phyloP scores from a whole-genome alignment of 1,140 invertebrate genomes.

The Ceratosolen fusciceps region DNA sequence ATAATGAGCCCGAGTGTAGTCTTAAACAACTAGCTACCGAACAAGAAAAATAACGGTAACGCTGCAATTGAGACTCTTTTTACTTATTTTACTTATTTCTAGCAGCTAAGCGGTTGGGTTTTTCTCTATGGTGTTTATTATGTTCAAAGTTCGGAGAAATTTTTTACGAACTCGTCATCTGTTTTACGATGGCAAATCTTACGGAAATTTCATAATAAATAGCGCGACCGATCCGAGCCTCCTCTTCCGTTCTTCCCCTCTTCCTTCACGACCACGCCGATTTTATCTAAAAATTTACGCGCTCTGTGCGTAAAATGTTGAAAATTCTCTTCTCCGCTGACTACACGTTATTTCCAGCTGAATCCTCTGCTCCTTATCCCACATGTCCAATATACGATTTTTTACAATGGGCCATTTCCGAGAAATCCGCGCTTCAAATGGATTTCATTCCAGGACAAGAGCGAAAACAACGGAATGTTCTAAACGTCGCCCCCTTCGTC shows the following conservation, averaged over 20 bases:
- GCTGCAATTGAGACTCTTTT: not conserved
- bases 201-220: no score
- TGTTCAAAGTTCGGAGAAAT: no score
- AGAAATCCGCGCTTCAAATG: conserved; percentile 10
- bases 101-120: no score
- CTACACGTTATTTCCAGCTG: not conserved
- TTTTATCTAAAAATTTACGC: not conserved
- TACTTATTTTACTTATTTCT: no score
- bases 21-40: not conserved
- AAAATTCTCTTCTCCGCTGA: not conserved
- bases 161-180: no score
- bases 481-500: not conserved
- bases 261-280: no score
- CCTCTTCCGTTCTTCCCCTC: no score
- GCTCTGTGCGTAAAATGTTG: not conserved
- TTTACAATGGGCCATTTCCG: conserved; percentile 6
- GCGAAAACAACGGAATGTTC: not conserved
- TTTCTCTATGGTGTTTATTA: no score
- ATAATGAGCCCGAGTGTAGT: not conserved
- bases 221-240: no score
- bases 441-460: not conserved
- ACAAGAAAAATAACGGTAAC: not conserved
- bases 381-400: not conserved
- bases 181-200: no score
- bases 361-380: no score